A percentile compares a stretch with the other conserved stretches of the same genome.
phyloP scores from a whole-genome alignment of 2,888 invertebrate species.

The Linyphia triangularis region DNA sequence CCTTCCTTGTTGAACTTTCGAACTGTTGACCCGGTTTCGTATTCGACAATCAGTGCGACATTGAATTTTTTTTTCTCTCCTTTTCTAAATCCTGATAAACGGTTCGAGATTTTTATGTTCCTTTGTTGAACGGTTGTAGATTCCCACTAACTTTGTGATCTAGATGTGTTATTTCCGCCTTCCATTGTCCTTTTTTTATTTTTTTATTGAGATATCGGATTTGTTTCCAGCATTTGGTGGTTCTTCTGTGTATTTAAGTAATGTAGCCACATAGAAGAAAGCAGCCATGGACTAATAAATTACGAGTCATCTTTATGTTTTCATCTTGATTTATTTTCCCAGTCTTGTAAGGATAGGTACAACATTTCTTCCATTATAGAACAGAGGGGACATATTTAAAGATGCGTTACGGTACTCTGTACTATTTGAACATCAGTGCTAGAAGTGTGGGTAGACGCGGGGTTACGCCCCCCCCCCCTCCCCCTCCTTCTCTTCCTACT shows the following conservation, averaged over 20 bases:
- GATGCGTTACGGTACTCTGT: too few species aligned
- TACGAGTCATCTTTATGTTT: too few species aligned
- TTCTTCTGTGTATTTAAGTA: not conserved
- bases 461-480: too few species aligned
- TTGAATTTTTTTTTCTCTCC: not conserved
- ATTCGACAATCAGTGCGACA: conserved; percentile 33
- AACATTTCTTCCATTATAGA: too few species aligned
- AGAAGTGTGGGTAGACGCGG: too few species aligned
- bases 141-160: conserved; percentile 48
- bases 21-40: conserved; percentile 58
- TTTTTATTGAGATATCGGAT: too few species aligned
- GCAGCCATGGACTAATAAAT: too few species aligned
- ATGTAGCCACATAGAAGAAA: not conserved
- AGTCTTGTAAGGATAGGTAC: too few species aligned
- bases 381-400: too few species aligned
- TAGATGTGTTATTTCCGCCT: conserved; percentile 14
- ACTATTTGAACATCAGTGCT: too few species aligned
- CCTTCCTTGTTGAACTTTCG: conserved; percentile 56
- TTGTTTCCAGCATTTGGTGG: not conserved
- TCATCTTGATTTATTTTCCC: too few species aligned
- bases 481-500: too few species aligned
- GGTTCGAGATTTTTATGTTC: conserved; percentile 15
- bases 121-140: not conserved
- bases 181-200: not conserved
- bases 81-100: not conserved